Evolutionary conservation across 2,797 vertebrate genomes (phyloP).

Genomic region (Antennarius maculatus): DNA sequence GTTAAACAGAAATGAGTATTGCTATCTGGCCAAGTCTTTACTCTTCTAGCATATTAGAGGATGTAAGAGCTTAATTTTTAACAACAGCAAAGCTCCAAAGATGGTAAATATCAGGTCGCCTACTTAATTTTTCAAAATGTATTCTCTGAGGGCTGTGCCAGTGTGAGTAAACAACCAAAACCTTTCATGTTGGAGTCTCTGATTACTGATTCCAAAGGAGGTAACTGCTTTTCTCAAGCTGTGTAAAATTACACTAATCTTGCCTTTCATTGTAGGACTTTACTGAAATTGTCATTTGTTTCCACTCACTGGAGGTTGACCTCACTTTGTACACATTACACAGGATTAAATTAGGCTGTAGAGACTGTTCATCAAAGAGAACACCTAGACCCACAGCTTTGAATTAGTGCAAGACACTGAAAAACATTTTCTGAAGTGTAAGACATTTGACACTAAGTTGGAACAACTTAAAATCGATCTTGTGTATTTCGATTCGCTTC

Average conservation of each 20-base stretch:
- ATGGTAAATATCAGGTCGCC: conserved; percentile 22
- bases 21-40: conserved; percentile 31
- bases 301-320: conserved; percentile 27
- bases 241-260: conserved; percentile 9
- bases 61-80: conserved; percentile 43
- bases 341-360: conserved; percentile 31
- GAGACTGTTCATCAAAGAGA: conserved; percentile 22
- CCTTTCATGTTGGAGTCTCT: conserved; percentile 40
- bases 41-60: conserved; percentile 14
- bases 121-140: conserved; percentile 38
- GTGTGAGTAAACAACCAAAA: conserved; percentile 39
- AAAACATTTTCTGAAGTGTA: conserved; percentile 1
- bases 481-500: conserved; percentile 44
- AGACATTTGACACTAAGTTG: conserved; percentile 51
- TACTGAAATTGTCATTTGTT: background rate
- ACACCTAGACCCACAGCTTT: conserved; percentile 24
- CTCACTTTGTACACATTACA: conserved; percentile 1
- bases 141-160: conserved; percentile 24
- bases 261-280: conserved; percentile 1
- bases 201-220: conserved; percentile 2
- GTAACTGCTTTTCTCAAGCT: conserved; percentile 36
- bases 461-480: conserved; percentile 36
- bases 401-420: background rate
- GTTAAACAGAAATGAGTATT: conserved; percentile 46
- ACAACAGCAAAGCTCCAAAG: conserved; percentile 30